Percentiles rank a stretch among this genome's conserved stretches.
These are phyloP conservation scores for Drosophila greeni DNA, from an alignment of 2,888 invertebrate species.

Conservation along the genomic window DNA sequence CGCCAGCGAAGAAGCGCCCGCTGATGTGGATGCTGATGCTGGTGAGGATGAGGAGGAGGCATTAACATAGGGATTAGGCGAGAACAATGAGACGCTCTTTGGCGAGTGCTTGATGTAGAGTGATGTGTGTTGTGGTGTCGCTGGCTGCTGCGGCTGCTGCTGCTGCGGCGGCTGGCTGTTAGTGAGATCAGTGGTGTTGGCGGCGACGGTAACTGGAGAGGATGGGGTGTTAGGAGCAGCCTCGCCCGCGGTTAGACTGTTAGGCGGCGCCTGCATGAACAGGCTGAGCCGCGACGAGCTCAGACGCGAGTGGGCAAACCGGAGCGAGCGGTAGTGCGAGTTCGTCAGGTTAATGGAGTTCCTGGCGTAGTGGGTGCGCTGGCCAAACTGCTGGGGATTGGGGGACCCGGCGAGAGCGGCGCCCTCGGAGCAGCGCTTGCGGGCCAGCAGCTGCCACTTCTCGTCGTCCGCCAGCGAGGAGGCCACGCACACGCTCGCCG, in stretches of 20 bases:
- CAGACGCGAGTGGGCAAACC: constrained; percentile 77
- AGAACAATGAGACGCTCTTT: constrained; percentile 63
- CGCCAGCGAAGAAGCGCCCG: constrained; percentile 51
- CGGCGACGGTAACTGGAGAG: constrained; percentile 16
- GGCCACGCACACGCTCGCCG: constrained; percentile 72
- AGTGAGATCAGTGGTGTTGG: constrained; percentile 53
- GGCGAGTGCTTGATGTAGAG: constrained; percentile 67
- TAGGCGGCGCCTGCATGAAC: constrained; percentile 72
- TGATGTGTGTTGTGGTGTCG: constrained; percentile 60
- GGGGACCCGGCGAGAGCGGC: constrained; percentile 43
- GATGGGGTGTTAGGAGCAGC: constrained; percentile 26
- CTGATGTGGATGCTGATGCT: constrained; percentile 48
- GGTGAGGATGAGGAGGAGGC: constrained; percentile 56
- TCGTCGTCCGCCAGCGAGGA: constrained; percentile 76
- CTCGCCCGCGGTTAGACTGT: constrained; percentile 37
- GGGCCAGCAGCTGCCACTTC: constrained; percentile 78
- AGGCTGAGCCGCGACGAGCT: constrained; percentile 77
- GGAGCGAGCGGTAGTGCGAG: constrained; percentile 77
- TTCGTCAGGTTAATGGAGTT: constrained; percentile 78
- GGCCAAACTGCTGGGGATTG: constrained; percentile 60
- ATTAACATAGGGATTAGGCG: constrained; percentile 67
- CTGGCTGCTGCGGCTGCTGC: constrained; percentile 11
- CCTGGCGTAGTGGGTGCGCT: constrained; percentile 76
- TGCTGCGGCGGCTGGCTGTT: constrained; percentile 39
- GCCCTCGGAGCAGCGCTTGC: constrained; percentile 77